These are phyloP conservation scores for Oophaga pumilio DNA, from an alignment of 2,113 vertebrate species.

Conservation along the genomic window DNA sequence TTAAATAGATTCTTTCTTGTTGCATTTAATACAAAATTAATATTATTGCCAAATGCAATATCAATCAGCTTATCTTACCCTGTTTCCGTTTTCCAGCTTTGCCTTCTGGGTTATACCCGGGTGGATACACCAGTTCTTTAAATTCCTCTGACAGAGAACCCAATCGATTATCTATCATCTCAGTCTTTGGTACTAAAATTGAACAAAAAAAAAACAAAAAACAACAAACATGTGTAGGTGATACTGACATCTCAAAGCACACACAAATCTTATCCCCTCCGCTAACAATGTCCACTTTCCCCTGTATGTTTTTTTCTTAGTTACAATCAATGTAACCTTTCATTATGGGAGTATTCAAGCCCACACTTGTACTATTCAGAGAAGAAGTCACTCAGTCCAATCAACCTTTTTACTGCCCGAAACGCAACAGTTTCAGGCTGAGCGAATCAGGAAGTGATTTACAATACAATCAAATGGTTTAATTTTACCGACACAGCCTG, in stretches of 20 bases:
- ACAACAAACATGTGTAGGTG: not conserved
- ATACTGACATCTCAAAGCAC: not conserved
- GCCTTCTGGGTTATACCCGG: slow-evolving; percentile 79
- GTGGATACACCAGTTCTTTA: slow-evolving; percentile 90
- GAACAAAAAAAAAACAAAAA: slow-evolving; percentile 12
- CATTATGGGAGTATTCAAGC: no score
- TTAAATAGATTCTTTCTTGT: no score
- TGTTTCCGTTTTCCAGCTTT: slow-evolving; percentile 79
- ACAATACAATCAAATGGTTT: no score
- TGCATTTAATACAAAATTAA: not conserved
- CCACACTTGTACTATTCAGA: no score
- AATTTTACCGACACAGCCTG: no score
- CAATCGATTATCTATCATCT: slow-evolving; percentile 83
- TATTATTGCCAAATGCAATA: not conserved
- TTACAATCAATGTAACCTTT: no score
- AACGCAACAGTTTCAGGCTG: no score
- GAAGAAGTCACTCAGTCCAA: no score
- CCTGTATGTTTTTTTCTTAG: no score
- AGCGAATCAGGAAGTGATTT: no score
- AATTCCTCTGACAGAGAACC: slow-evolving; percentile 84
- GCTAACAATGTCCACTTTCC: not conserved
- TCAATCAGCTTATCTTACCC: slow-evolving; percentile 61
- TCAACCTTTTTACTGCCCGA: no score
- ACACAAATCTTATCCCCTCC: not conserved
- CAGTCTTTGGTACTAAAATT: slow-evolving; percentile 84